A percentile compares a stretch with the other conserved stretches of the same genome.
Evolutionary conservation across 2,113 vertebrate species (phyloP).

Genomic region (Nipponia nippon): DNA sequence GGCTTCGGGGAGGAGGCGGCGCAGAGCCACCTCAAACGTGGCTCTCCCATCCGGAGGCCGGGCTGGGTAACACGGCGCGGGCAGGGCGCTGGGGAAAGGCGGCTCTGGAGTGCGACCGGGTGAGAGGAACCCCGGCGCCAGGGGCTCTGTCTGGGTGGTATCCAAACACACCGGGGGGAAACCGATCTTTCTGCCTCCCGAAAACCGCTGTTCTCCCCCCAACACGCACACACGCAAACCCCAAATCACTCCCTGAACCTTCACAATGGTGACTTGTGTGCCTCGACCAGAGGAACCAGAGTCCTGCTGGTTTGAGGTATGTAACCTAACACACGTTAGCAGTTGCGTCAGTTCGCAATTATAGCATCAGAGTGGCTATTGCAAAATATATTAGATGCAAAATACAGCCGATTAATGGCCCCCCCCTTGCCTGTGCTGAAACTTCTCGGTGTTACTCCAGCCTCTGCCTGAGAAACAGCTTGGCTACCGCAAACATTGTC

Average conservation of each 20-base stretch:
- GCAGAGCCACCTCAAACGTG: not conserved
- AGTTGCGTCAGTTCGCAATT: not conserved
- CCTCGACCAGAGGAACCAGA: not conserved
- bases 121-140: conserved; percentile 3
- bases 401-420: not conserved
- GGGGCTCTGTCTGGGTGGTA: conserved; percentile 25
- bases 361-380: not conserved
- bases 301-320: not conserved
- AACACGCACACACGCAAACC: no score
- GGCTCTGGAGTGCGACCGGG: not conserved
- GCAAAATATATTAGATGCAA: conserved; percentile 16
- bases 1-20: not conserved
- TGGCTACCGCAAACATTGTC: not conserved
- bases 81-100: not conserved
- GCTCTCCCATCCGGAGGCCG: not conserved
- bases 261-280: conserved; percentile 54
- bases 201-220: not conserved
- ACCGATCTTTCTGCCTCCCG: not conserved
- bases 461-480: not conserved
- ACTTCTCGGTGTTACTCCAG: not conserved
- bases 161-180: not conserved
- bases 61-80: not conserved
- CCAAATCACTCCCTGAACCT: not conserved
- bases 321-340: conserved; percentile 3
- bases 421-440: not conserved